These are phyloP conservation scores for Caenorhabditis sulstoni DNA, from an alignment of 2,888 invertebrate genomes.

Conservation along the genomic window DNA sequence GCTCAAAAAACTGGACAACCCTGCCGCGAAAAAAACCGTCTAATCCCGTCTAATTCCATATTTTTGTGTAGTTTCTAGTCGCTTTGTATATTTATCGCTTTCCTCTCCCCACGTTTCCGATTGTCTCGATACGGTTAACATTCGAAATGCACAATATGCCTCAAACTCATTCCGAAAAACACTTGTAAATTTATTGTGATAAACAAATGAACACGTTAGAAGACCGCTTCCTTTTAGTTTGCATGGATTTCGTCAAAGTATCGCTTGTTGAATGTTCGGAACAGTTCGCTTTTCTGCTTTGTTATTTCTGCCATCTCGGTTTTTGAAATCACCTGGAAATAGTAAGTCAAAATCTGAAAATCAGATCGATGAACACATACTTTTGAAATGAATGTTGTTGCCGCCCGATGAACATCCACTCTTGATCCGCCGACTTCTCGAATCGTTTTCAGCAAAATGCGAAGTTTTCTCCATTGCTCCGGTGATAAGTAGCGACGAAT, in stretches of 20 bases:
- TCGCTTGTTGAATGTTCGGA: constrained; percentile 52
- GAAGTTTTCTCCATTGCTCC: constrained; percentile 62
- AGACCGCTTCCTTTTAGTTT: constrained; percentile 1
- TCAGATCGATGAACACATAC: constrained; percentile 7
- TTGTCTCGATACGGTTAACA: constrained; percentile 31
- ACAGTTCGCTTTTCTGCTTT: constrained; percentile 45
- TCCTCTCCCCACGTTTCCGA: constrained; percentile 20
- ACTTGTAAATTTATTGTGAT: constrained; percentile 33
- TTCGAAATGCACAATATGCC: constrained; percentile 41
- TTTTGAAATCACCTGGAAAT: constrained; percentile 50
- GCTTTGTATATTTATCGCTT: constrained; percentile 3
- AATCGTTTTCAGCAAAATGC: constrained; percentile 59
- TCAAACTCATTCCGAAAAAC: constrained; percentile 31
- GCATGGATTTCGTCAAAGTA: constrained; percentile 40
- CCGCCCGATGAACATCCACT: constrained; percentile 54
- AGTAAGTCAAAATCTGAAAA: not conserved
- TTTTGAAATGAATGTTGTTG: constrained; percentile 53
- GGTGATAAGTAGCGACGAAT: constrained; percentile 59
- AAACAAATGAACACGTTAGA: not conserved
- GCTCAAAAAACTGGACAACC: constrained; percentile 63
- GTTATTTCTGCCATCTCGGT: constrained; percentile 63
- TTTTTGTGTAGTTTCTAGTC: constrained; percentile 22
- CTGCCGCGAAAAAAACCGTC: constrained; percentile 42
- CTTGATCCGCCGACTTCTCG: constrained; percentile 56
- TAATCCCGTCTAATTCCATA: constrained; percentile 2